Conservation (phyloP, 2,113 vertebrate genomes). For the Neoarius graeffei region DNA sequence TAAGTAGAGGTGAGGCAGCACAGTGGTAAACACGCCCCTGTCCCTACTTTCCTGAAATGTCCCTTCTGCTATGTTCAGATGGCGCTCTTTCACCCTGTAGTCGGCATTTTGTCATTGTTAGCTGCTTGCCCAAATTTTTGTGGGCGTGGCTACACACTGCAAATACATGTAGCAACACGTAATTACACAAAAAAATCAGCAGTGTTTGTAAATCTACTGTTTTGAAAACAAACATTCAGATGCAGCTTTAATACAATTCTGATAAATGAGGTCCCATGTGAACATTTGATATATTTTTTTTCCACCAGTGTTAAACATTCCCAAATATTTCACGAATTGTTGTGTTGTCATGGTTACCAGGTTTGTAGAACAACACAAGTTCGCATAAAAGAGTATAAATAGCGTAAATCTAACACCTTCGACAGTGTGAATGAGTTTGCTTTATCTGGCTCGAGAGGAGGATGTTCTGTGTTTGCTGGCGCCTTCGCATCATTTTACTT, state of each 20-base stretch:
- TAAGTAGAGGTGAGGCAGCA: no score
- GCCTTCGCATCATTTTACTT: background rate
- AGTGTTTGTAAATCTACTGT: background rate
- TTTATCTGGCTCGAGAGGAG: background rate
- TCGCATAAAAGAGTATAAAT: background rate
- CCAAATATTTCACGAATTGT: background rate
- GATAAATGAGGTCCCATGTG: no score
- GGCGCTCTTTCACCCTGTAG: background rate
- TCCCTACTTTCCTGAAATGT: no score
- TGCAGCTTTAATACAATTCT: no score
- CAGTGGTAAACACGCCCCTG: no score
- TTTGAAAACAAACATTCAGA: no score
- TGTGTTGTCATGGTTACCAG: background rate
- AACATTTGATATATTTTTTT: background rate
- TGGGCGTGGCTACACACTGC: background rate
- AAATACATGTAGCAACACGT: background rate
- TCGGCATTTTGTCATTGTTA: background rate
- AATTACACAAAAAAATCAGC: no score
- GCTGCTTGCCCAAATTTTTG: background rate
- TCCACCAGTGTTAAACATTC: background rate
- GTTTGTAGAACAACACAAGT: background rate
- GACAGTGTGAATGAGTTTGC: background rate
- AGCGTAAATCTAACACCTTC: background rate
- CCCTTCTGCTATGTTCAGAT: background rate
- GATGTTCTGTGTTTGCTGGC: slow-evolving; percentile 12